Percentiles rank a stretch among this genome's conserved stretches.
phyloP scores from a whole-genome alignment of 2,113 vertebrate species.

The Equus quagga region DNA sequence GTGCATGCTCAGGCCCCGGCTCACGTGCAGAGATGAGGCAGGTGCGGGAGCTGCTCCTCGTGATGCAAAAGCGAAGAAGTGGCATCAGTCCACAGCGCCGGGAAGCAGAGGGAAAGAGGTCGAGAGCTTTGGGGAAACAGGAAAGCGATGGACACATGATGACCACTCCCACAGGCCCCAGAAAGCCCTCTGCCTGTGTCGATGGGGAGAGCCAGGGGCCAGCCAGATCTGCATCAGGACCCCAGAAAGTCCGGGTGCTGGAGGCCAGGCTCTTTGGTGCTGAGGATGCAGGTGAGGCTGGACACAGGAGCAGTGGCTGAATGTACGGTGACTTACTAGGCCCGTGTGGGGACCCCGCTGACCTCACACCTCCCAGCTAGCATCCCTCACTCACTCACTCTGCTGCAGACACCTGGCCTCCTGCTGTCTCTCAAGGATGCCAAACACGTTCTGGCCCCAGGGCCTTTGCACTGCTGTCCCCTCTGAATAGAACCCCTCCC shows the following conservation, averaged over 20 bases:
- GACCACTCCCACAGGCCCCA: fast-evolving
- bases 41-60: fast-evolving
- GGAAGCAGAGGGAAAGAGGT: too few relatives aligned
- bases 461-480: background rate
- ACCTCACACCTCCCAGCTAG: background rate
- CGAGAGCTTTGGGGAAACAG: fast-evolving
- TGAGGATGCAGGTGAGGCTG: background rate
- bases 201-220: too few relatives aligned
- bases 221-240: too few relatives aligned
- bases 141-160: background rate
- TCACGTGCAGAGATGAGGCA: fast-evolving
- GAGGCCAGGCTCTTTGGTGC: background rate
- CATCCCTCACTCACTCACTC: fast-evolving
- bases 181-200: background rate
- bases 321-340: too few relatives aligned
- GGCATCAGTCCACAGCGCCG: too few relatives aligned
- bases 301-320: background rate
- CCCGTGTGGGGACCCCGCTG: fast-evolving
- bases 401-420: too few relatives aligned
- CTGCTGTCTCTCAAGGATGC: background rate
- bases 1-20: fast-evolving
- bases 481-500: background rate
- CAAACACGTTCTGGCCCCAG: fast-evolving
- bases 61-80: fast-evolving
- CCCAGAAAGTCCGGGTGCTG: background rate